These are phyloP conservation scores for Halictus ligatus DNA, from an alignment of 2,888 invertebrate genomes.

Conservation along the genomic window DNA sequence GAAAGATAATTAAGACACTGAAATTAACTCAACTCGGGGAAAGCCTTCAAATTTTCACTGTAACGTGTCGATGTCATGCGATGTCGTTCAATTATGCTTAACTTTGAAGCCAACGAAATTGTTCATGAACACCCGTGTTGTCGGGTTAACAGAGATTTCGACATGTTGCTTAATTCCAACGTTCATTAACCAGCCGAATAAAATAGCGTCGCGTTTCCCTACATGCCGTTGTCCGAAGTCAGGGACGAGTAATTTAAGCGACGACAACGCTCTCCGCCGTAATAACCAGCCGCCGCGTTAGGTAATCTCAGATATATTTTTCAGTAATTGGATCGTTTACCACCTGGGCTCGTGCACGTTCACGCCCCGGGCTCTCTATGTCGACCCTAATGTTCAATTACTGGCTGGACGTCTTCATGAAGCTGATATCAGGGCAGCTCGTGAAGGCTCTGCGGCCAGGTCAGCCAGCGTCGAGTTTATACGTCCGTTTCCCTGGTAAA, in stretches of 20 bases:
- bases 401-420: conserved; percentile 58
- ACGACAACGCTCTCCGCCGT: conserved; percentile 22
- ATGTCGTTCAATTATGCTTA: background rate
- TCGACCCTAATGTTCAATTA: conserved; percentile 69
- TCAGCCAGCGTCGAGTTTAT: conserved; percentile 40
- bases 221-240: background rate
- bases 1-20: background rate
- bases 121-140: background rate
- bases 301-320: conserved; percentile 66
- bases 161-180: conserved; percentile 4
- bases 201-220: background rate
- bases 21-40: background rate
- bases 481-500: conserved; percentile 46
- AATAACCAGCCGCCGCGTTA: conserved; percentile 31
- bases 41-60: background rate
- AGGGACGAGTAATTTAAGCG: background rate
- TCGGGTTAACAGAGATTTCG: conserved; percentile 17
- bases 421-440: conserved; percentile 51
- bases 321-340: conserved; percentile 70
- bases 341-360: conserved; percentile 46
- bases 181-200: conserved; percentile 10
- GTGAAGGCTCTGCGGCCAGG: background rate
- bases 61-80: background rate
- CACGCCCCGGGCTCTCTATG: conserved; percentile 42
- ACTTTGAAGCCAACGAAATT: background rate